Base-by-base conservation (phyloP, 2,888 invertebrate genomes). In the Steromphala cineraria region DNA sequence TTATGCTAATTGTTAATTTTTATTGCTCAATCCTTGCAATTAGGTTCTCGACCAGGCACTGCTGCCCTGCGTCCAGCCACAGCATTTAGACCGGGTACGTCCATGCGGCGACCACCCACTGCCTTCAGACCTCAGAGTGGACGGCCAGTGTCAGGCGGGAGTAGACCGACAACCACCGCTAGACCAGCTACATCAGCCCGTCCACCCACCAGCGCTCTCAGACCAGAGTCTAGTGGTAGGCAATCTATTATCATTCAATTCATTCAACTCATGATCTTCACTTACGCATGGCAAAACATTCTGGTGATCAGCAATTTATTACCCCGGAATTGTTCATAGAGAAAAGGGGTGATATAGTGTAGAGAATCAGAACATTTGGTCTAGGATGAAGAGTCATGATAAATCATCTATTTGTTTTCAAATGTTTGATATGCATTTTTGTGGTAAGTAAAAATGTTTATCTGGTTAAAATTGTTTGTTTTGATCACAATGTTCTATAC, bases 31-130 rank as follows among this genome's bases (percentile, higher is more conserved):
- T 31, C 2, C 8, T 31, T 21, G 17, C 17, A 1, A 17, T 52
- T 17, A 67, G 53, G 36, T 83, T 82, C 28, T 24, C 85, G 90
- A 67, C 90, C 90, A 17, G 85, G 87, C n/a, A 88, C 89, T 62
- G 88, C 89, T 7, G 83, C 83, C 1, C 81, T 90, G 1, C 82
- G 87, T 56, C 92, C 92, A 5, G 86, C 90, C 67, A 90, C 91
- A 13, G 88, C 89, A 0, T 92, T 90, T 83, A 82, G 92, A 81
- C 92, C 93, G 21, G 91, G 91, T 5, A 89, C 92, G 53, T 90
- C 91, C 19, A 83, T 92, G 24, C 82, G 90, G 17, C n/a, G 85
- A 0, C 90, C 91, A 7, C 86, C 88, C 31, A 88, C 91, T 76
- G 90, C 90, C 40, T 89, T 88, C 79, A 84, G 90, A 71, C 90